A percentile compares a stretch with the other conserved stretches of the same genome.
phyloP scores from a whole-genome alignment of 1,140 invertebrate genomes.

The Lasaia peninsularis region DNA sequence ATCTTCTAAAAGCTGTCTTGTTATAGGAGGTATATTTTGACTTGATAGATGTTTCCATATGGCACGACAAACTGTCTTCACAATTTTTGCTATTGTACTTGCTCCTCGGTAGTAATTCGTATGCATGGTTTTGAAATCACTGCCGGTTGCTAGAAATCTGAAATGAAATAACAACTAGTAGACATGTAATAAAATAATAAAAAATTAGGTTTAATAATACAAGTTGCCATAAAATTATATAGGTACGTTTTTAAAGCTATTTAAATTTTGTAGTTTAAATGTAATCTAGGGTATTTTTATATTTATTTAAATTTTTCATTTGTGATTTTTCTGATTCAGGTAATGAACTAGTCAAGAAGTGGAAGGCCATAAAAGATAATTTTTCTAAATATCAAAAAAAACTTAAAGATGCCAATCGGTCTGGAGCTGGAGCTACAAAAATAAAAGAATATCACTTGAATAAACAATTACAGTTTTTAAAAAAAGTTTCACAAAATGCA shows the following conservation, averaged over 20 bases:
- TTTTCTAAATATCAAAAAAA: constrained; percentile 22
- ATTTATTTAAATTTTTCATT: constrained; percentile 6
- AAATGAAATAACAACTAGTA: no score
- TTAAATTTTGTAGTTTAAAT: neutral
- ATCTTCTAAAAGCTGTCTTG: neutral
- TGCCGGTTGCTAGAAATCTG: no score
- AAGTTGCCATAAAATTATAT: no score
- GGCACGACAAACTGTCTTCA: constrained; percentile 18
- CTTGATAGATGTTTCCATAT: constrained; percentile 20
- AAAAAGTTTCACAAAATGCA: constrained; percentile 23
- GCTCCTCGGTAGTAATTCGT: constrained; percentile 19
- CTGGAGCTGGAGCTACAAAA: constrained; percentile 22
- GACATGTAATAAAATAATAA: no score
- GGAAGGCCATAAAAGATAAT: constrained; percentile 4
- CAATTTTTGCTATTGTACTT: constrained; percentile 22
- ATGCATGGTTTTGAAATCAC: constrained; percentile 5
- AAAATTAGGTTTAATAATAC: no score
- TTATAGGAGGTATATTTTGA: neutral
- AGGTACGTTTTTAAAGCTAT: neutral
- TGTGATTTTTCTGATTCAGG: constrained; percentile 9
- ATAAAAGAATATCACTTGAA: constrained; percentile 27
- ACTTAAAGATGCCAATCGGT: constrained; percentile 20
- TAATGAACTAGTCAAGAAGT: constrained; percentile 7
- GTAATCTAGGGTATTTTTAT: constrained; percentile 6
- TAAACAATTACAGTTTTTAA: constrained; percentile 24